Conservation (phyloP, 1,140 invertebrate species). For the Bombus pascuorum region DNA sequence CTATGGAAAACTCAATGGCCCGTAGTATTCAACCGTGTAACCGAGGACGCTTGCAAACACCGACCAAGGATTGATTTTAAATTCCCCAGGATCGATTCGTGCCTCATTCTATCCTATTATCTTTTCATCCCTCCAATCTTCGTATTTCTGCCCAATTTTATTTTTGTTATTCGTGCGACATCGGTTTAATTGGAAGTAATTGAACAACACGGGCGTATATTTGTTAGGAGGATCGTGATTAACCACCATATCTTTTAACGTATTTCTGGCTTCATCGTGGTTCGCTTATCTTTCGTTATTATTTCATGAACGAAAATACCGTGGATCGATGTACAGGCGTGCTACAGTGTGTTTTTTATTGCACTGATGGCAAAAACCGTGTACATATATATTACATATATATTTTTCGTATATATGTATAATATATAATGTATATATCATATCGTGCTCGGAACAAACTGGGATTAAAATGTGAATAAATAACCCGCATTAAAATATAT, state of each 20-base stretch:
- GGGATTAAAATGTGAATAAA: conserved; percentile 18
- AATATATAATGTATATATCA: not conserved
- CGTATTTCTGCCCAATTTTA: not conserved
- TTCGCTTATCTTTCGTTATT: conserved; percentile 39
- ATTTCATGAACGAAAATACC: conserved; percentile 28
- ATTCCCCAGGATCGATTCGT: conserved; percentile 14
- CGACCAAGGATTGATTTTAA: conserved; percentile 44
- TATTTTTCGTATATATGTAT: too few species aligned
- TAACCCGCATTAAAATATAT: conserved; percentile 31
- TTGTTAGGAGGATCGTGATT: conserved; percentile 24
- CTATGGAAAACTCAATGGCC: conserved; percentile 50
- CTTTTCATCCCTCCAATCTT: not conserved
- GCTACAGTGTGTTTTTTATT: not conserved
- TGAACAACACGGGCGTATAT: not conserved
- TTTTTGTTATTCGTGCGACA: not conserved
- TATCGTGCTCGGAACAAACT: not conserved
- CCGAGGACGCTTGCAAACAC: conserved; percentile 40
- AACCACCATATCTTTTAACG: conserved; percentile 14
- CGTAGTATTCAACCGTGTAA: conserved; percentile 38
- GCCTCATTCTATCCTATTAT: not conserved
- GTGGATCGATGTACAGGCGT: not conserved
- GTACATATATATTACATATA: not conserved
- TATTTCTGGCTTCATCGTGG: conserved; percentile 9
- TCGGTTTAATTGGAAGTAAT: conserved; percentile 21
- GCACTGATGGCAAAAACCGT: too few species aligned